These are phyloP conservation scores for Tinamus major DNA, from an alignment of 2,797 vertebrate species.

Conservation along the genomic window DNA sequence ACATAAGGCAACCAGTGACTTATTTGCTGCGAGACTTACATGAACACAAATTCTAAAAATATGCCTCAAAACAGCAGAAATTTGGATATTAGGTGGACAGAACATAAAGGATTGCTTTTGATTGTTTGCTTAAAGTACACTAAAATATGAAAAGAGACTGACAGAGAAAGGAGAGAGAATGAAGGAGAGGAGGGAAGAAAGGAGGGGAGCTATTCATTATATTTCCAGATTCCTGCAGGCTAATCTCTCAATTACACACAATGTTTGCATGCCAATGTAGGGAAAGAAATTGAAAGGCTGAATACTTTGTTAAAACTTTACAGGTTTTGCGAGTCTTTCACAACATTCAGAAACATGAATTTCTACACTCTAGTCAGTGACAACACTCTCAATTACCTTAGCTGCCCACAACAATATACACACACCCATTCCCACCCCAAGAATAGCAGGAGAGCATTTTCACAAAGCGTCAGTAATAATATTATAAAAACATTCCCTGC, in stretches of 20 bases:
- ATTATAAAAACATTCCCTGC: background rate
- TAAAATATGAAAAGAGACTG: slow-evolving; percentile 1
- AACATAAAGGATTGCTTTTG: background rate
- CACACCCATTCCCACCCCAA: rapidly evolving
- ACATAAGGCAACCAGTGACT: background rate
- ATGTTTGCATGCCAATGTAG: background rate
- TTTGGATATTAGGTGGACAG: background rate
- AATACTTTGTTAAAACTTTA: background rate
- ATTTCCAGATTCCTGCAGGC: background rate
- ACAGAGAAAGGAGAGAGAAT: background rate
- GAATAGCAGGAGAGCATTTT: background rate
- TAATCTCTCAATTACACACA: background rate
- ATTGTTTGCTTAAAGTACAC: background rate
- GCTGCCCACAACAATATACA: background rate
- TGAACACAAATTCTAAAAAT: slow-evolving; percentile 4
- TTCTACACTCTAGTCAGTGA: background rate
- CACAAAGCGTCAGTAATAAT: background rate
- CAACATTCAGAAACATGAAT: background rate
- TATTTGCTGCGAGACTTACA: background rate
- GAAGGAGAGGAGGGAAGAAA: background rate
- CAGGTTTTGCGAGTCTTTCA: background rate
- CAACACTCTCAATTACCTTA: background rate
- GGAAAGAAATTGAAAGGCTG: background rate
- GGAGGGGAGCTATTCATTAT: background rate
- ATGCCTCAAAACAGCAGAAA: background rate